A percentile compares a stretch with the other conserved stretches of the same genome.
Conservation (phyloP, 2,888 invertebrate species). For the Choristoneura rosaceana region DNA sequence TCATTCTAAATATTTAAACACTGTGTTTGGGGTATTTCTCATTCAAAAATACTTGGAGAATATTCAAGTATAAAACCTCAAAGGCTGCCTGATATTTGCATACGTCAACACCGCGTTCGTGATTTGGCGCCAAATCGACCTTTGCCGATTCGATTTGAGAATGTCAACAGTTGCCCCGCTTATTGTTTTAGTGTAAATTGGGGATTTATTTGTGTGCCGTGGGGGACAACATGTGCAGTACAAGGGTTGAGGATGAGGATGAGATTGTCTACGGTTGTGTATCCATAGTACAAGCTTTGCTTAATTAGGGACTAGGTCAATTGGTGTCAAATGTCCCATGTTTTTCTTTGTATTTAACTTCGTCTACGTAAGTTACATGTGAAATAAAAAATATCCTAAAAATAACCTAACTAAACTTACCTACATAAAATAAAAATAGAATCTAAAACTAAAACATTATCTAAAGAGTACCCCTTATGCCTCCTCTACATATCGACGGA, state of each 20-base stretch:
- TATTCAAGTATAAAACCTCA: neutral
- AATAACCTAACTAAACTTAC: no score
- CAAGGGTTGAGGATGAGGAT: neutral
- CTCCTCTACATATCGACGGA: no score
- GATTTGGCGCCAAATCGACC: slow-evolving; percentile 34
- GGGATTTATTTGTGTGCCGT: slow-evolving; percentile 3
- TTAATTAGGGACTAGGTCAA: no score
- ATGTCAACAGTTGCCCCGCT: slow-evolving; percentile 10
- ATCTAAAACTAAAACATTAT: no score
- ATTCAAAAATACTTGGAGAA: neutral
- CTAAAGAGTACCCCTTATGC: no score
- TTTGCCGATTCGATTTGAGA: slow-evolving; percentile 22
- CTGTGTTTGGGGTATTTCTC: neutral
- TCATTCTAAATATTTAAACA: no score
- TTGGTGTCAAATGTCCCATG: no score
- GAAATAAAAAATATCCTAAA: no score
- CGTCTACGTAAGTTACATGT: no score
- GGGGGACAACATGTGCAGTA: neutral
- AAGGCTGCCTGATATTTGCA: slow-evolving; percentile 23
- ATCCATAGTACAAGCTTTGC: neutral
- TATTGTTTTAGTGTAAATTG: slow-evolving; percentile 30
- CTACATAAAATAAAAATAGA: no score
- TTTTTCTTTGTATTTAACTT: neutral
- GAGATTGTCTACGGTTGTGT: neutral
- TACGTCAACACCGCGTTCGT: slow-evolving; percentile 30